Evolutionary conservation across 2,797 vertebrate species (phyloP), one percentile per base, ranked within the genome.

Genomic region (Lepus townsendii): DNA sequence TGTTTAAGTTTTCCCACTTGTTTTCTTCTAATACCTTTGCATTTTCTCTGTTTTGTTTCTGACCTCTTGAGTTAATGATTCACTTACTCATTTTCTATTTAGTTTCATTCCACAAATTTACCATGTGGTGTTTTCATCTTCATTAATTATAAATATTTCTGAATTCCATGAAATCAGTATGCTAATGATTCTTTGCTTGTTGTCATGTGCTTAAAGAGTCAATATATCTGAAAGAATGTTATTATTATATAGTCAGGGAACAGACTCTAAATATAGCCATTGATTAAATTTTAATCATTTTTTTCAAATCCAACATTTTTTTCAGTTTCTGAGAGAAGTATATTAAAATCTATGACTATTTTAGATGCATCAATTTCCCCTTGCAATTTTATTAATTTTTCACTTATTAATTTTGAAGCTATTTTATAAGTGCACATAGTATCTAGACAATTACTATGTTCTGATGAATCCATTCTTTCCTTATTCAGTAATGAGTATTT

Each of bases 141-240:
- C 22, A 88, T 75, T 88, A 84, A 47, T 68, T 93, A 87, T 86
- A 42, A 93, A 52, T 60, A 76, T 65, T 83, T 86, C 19, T 87
- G 38, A 72, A 80, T 14, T 75, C 26, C 87, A 52, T 54, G 8
- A 22, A 27, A 26, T 32, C 12, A 89, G n/a, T 35, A 42, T 68
- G 50, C 47, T 83, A 92, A 42, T 60, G 26, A 60, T 71, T 83
- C 24, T 62, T 72, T 80, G 20, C 5, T 54, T 42, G 35, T 84
- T 83, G 35, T 26, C 10, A 75, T 52, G 78, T 93, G 30, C 22
- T 91, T 42, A 91, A 8, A 4, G 72, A 20, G 14, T 72, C 27
- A 85, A 20, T 63, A 65, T 68, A 69, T 85, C 54, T 88, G 57
- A 92, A 90, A 82, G 35, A 84, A 83, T 71, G 50, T 90, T 69